phyloP scores from a whole-genome alignment of 2,113 vertebrate species.

The Bubo scandiacus region DNA sequence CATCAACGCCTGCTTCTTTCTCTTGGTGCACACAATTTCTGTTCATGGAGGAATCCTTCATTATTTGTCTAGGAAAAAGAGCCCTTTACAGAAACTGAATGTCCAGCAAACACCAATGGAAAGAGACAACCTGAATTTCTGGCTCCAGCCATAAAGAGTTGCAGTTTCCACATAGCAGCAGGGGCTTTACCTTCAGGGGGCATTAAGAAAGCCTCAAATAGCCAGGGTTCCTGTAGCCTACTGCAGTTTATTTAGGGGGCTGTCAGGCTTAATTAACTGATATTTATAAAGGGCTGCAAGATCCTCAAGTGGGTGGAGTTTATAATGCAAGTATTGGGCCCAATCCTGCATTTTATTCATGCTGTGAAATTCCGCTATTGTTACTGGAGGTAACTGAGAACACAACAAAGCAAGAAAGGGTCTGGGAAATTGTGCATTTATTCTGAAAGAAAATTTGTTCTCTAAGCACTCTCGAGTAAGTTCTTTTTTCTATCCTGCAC shows the following conservation, averaged over 20 bases:
- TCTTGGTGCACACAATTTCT: neutral
- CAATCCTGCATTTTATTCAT: neutral
- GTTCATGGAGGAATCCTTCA: neutral
- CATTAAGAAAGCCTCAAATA: conserved; percentile 26
- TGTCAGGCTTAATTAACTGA: conserved; percentile 64
- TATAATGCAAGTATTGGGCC: neutral
- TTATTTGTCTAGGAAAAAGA: conserved; percentile 6
- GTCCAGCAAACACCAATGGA: neutral
- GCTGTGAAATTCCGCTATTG: neutral
- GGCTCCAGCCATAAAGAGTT: conserved; percentile 7
- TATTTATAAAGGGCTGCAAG: conserved; percentile 55
- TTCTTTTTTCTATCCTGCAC: neutral
- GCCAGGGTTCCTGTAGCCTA: neutral
- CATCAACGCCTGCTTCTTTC: neutral
- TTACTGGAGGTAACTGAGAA: neutral
- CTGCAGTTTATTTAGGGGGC: conserved; percentile 45
- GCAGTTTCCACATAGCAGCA: conserved; percentile 3
- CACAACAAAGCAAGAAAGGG: neutral
- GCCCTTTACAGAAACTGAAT: conserved; percentile 24
- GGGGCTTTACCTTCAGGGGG: neutral
- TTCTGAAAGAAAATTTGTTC: neutral
- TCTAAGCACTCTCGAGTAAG: neutral
- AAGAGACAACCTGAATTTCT: conserved; percentile 10
- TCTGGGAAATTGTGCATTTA: neutral
- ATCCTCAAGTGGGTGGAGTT: conserved; percentile 39